Percentiles rank a stretch among this genome's conserved stretches.
phyloP scores from a whole-genome alignment of 2,113 vertebrate genomes.

The Coracopsis vasa region DNA sequence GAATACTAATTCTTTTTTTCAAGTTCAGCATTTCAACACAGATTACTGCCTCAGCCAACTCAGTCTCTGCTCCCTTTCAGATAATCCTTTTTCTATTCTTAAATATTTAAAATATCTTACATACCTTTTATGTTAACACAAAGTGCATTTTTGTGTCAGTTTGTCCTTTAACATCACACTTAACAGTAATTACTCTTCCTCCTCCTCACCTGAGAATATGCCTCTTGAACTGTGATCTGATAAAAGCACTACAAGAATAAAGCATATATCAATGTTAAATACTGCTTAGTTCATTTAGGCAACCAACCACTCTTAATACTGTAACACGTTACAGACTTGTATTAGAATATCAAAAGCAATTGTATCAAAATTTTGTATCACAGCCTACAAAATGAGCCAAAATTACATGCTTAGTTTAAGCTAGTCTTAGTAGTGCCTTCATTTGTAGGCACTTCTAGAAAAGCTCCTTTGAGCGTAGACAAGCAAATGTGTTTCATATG shows the following conservation, averaged over 20 bases:
- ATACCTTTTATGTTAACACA: background rate
- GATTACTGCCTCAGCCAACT: background rate
- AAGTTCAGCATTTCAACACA: background rate
- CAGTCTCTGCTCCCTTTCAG: background rate
- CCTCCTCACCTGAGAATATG: background rate
- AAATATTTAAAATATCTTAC: background rate
- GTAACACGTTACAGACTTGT: accelerated
- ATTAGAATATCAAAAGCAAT: background rate
- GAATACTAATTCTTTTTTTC: background rate
- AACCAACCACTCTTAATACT: background rate
- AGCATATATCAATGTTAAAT: background rate
- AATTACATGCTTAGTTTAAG: background rate
- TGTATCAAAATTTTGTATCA: background rate
- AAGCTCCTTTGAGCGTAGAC: background rate
- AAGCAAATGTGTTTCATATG: background rate
- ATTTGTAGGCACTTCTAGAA: background rate
- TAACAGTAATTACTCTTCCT: background rate
- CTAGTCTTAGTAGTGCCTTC: background rate
- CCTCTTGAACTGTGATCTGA: background rate
- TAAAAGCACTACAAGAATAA: background rate
- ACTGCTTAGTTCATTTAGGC: background rate
- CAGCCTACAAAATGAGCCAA: background rate
- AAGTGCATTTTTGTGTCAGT: background rate
- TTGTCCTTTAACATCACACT: background rate
- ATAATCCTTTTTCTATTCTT: background rate